Conservation (phyloP, 2,113 vertebrate species). For the Periophthalmodon schlosseri region DNA sequence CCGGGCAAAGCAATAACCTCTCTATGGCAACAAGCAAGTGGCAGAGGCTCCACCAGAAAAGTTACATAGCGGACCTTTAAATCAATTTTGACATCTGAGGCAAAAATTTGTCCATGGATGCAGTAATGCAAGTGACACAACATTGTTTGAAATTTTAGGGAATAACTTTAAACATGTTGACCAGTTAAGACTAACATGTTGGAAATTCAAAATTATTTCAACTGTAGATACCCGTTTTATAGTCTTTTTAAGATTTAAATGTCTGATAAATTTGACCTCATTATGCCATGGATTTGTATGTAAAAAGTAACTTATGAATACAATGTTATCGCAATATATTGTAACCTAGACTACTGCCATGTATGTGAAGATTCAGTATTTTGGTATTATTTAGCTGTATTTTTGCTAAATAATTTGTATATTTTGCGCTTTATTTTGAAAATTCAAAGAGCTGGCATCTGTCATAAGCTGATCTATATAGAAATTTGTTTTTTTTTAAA, state of each 20-base stretch:
- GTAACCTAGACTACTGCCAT: conserved; percentile 41
- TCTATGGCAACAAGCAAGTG: no score
- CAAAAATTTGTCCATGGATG: not conserved
- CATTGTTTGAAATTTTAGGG: no score
- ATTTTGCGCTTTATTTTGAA: not conserved
- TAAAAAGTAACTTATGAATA: not conserved
- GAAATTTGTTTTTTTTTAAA: not conserved
- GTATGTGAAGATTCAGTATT: conserved; percentile 23
- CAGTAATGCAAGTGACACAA: no score
- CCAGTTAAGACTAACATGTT: no score
- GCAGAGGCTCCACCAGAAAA: not conserved
- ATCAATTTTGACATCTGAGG: not conserved
- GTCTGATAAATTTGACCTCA: not conserved
- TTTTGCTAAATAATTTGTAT: conserved; percentile 1
- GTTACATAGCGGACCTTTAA: not conserved
- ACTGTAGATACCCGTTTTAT: not conserved
- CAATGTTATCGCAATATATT: not conserved
- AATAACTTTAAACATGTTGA: no score
- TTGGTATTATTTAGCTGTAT: not conserved
- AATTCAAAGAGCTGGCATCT: not conserved
- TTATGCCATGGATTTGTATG: not conserved
- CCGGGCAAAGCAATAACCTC: no score
- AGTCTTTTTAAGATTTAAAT: no score
- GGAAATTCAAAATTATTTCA: not conserved
- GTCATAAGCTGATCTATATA: not conserved